Base-by-base conservation (phyloP, 2,888 invertebrate genomes). In the Theodoxus fluviatilis region DNA sequence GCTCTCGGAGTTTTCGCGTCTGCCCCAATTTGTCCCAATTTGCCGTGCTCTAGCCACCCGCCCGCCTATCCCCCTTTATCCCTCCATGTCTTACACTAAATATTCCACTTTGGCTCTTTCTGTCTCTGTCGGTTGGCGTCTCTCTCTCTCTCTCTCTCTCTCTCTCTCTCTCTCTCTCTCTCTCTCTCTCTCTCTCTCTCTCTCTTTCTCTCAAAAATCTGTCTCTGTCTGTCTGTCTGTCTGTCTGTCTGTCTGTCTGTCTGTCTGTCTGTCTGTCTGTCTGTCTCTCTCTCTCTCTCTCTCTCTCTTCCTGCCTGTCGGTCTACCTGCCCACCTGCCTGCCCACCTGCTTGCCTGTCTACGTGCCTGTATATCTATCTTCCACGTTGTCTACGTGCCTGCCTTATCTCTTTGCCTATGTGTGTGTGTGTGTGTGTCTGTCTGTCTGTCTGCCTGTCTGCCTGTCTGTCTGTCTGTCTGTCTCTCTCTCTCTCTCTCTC, bases 371-470 rank as follows among this genome's bases (percentile, higher is more conserved):
- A 18, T 52, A 18, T 52, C 9, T 52, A 25, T 43, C 43, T 15
- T 43, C 18, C 43, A 43, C 43, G 9, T 43, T 12, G 43, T 43
- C 9, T 43, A 43, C 18, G 12, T 43, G 43, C 9, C 18, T 43
- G 9, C 43, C 25, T 7, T 52, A 18, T 52, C 6, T 52, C 4
- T 52, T 7, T 52, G 6, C 25, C 22, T 52, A 52, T 18, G 52
- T 52, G n/a, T 52, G 4, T 52, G n/a, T 52, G 52, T 18, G 25
- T 18, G n/a, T 52, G 52, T 9, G 25, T 52, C 6, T 9, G n/a
- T 52, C n/a, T 52, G 52, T 52, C 22, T 52, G 25, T 52, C 22
- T 52, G n/a, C n/a, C n/a, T n/a, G n/a, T n/a, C n/a, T n/a, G n/a
- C n/a, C n/a, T n/a, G n/a, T n/a, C n/a, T n/a, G n/a, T n/a, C n/a